phyloP scores from a whole-genome alignment of 2,113 vertebrate genomes.

The Caracal caracal region DNA sequence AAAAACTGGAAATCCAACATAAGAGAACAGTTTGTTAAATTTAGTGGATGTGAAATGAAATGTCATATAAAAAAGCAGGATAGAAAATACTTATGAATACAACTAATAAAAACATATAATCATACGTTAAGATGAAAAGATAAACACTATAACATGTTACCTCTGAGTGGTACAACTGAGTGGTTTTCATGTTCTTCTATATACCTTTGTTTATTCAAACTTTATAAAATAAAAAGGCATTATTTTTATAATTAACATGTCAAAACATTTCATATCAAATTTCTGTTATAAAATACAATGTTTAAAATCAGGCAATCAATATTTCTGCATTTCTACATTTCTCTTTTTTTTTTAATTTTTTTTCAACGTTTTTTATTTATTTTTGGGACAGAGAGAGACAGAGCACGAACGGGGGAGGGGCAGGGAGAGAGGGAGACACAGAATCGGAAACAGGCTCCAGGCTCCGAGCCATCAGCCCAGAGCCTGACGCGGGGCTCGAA shows the following conservation, averaged over 20 bases:
- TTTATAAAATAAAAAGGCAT: neutral
- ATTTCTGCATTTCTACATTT: neutral
- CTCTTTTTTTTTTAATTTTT: too few species aligned
- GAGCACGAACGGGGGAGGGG: too few species aligned
- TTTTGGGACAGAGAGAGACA: too few species aligned
- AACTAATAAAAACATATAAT: neutral
- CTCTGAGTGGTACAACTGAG: neutral
- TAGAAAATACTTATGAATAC: neutral
- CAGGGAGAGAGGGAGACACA: too few species aligned
- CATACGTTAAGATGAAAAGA: neutral
- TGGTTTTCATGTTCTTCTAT: neutral
- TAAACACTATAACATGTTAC: neutral
- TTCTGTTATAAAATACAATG: neutral
- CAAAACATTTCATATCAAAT: neutral
- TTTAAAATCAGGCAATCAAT: neutral
- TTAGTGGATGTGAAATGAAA: neutral
- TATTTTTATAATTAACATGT: slow-evolving; percentile 3
- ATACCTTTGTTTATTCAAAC: neutral
- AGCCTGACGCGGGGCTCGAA: too few species aligned
- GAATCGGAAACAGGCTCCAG: too few species aligned
- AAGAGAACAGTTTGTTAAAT: neutral
- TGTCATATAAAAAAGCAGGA: neutral
- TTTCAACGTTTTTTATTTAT: too few species aligned
- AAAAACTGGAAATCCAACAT: neutral
- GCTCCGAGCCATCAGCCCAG: too few species aligned